Evolutionary conservation across 2,888 invertebrate genomes (phyloP).

Genomic region (Spatulosminthurus flaviceps): DNA sequence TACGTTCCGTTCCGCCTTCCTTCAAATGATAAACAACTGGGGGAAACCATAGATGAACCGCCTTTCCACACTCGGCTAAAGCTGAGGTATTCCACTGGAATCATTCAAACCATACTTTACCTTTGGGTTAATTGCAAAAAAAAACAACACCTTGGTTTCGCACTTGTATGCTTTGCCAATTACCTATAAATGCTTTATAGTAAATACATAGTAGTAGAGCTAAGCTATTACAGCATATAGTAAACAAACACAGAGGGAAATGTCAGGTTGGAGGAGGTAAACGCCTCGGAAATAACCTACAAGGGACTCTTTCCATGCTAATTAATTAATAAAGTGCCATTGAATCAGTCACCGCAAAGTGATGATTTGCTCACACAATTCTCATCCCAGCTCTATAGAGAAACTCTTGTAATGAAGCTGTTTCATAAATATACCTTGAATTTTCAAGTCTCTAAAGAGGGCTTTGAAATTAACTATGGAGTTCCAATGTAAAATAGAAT

Average conservation of each 20-base stretch:
- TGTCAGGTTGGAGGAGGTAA: not conserved
- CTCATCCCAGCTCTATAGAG: too few species aligned
- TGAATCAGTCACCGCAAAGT: not conserved
- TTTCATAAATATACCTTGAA: too few species aligned
- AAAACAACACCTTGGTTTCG: not conserved
- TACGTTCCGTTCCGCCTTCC: too few species aligned
- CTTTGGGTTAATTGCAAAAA: conserved; percentile 1
- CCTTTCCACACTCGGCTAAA: not conserved
- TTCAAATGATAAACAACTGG: too few species aligned
- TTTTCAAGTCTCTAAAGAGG: too few species aligned
- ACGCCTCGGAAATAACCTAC: not conserved
- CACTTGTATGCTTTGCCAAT: not conserved
- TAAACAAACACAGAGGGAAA: not conserved
- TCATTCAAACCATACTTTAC: conserved; percentile 1
- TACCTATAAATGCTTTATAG: too few species aligned
- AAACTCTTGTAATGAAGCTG: too few species aligned
- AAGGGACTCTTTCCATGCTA: not conserved
- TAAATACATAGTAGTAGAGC: too few species aligned
- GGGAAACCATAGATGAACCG: not conserved
- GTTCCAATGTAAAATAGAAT: too few species aligned
- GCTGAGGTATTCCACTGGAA: not conserved
- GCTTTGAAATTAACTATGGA: too few species aligned
- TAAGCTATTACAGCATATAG: not conserved
- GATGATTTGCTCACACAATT: not conserved
- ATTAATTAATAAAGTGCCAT: conserved; percentile 18